These are phyloP conservation scores for Aurelia aurita DNA, from an alignment of 30 jellyfish, hydroid and myxozoan species.

Conservation along the genomic window DNA sequence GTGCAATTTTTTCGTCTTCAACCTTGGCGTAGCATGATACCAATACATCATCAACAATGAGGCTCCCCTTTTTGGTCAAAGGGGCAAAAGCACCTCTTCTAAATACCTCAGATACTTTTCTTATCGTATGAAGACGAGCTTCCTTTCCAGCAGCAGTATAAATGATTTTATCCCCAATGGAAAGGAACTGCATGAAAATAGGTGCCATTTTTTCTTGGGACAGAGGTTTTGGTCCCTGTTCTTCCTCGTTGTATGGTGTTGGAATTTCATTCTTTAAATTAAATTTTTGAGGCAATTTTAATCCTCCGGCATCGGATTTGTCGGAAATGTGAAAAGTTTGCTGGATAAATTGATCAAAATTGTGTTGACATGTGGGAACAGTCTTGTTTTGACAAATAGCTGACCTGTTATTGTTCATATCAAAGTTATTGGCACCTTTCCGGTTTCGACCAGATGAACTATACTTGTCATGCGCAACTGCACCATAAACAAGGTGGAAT, in stretches of 20 bases:
- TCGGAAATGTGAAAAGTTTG: neutral
- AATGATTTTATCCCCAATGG: slow-evolving; percentile 4
- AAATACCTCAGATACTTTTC: neutral
- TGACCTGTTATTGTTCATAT: neutral
- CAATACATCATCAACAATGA: slow-evolving; percentile 59
- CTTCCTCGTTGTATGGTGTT: neutral
- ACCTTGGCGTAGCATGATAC: slow-evolving; percentile 82
- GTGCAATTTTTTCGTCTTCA: slow-evolving; percentile 19
- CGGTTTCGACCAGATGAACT: neutral
- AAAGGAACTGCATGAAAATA: neutral
- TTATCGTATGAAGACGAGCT: neutral
- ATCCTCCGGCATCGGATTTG: neutral
- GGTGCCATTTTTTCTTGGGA: neutral
- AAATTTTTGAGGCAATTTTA: neutral
- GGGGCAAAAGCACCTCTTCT: slow-evolving; percentile 82
- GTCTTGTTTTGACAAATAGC: neutral
- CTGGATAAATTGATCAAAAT: neutral
- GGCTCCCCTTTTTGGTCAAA: slow-evolving; percentile 69
- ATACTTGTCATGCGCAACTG: neutral
- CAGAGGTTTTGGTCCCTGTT: neutral
- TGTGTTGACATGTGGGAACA: neutral
- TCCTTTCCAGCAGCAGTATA: neutral
- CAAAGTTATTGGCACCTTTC: neutral
- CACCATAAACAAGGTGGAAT: slow-evolving; percentile 37
- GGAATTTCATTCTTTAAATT: neutral